These are phyloP conservation scores for Troides aeacus DNA, from an alignment of 2,888 invertebrate species.

Conservation along the genomic window DNA sequence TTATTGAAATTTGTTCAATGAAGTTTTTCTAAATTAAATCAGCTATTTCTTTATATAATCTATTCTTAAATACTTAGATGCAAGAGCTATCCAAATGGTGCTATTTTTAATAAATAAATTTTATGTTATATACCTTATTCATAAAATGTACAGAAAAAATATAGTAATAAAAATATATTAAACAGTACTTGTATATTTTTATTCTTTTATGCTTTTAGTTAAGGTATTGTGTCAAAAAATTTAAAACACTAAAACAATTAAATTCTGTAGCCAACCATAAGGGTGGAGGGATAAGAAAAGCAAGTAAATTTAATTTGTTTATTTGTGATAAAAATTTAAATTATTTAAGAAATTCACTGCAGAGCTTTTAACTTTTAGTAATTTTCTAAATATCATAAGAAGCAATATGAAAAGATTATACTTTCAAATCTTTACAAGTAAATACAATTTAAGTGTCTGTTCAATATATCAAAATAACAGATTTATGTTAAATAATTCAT, in stretches of 20 bases:
- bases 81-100: conserved; percentile 28
- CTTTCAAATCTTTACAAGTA: too few species aligned
- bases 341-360: too few species aligned
- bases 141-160: conserved; percentile 18
- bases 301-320: too few species aligned
- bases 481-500: too few species aligned
- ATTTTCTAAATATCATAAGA: too few species aligned
- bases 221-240: neutral
- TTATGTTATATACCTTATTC: conserved; percentile 5
- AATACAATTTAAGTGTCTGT: too few species aligned
- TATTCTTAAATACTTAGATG: neutral
- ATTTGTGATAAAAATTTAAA: too few species aligned
- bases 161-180: conserved; percentile 12
- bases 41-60: neutral
- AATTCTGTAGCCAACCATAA: too few species aligned
- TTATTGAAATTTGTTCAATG: neutral
- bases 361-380: too few species aligned
- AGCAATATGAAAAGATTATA: too few species aligned
- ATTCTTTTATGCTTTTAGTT: neutral
- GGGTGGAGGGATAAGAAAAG: too few species aligned
- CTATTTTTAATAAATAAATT: conserved; percentile 13
- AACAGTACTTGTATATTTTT: neutral
- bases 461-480: too few species aligned
- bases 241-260: neutral
- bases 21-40: neutral